These are phyloP conservation scores for Podarcis cretensis DNA, from an alignment of 2,113 vertebrate species.

Conservation along the genomic window DNA sequence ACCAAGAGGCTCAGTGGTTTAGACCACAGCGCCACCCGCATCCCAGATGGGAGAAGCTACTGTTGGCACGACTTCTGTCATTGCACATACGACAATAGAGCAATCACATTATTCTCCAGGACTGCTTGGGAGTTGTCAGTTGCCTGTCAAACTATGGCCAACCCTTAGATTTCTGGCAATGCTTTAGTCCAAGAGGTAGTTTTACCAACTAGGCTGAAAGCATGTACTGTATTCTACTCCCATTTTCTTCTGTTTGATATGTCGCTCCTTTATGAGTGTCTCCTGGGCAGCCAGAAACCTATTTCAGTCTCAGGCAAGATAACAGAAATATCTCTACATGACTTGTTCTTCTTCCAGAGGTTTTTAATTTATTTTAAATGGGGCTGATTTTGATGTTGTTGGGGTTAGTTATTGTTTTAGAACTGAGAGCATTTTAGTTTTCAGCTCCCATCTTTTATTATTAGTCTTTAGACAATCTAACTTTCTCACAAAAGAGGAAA, in stretches of 20 bases:
- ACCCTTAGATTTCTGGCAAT: not conserved
- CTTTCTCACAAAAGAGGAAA: not conserved
- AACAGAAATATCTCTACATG: conserved; percentile 2
- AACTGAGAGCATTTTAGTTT: too few species aligned
- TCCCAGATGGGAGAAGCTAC: not conserved
- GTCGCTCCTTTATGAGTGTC: not conserved
- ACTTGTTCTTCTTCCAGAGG: not conserved
- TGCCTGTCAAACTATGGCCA: too few species aligned
- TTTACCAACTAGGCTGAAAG: not conserved
- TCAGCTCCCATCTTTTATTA: not conserved
- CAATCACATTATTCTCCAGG: not conserved
- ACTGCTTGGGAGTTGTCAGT: not conserved
- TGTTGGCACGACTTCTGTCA: not conserved
- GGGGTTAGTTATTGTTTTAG: not conserved
- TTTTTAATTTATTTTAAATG: not conserved
- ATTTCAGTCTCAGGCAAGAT: not conserved
- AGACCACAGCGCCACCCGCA: too few species aligned
- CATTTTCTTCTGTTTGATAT: not conserved
- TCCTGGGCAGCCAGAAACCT: not conserved
- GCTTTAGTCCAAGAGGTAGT: not conserved
- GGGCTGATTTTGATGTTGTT: not conserved
- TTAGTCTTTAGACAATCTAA: too few species aligned
- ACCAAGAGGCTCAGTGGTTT: too few species aligned
- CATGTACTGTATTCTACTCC: not conserved
- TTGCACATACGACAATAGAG: not conserved